Conservation (phyloP, 2,113 vertebrate genomes). For the Girardinichthys multiradiatus region DNA sequence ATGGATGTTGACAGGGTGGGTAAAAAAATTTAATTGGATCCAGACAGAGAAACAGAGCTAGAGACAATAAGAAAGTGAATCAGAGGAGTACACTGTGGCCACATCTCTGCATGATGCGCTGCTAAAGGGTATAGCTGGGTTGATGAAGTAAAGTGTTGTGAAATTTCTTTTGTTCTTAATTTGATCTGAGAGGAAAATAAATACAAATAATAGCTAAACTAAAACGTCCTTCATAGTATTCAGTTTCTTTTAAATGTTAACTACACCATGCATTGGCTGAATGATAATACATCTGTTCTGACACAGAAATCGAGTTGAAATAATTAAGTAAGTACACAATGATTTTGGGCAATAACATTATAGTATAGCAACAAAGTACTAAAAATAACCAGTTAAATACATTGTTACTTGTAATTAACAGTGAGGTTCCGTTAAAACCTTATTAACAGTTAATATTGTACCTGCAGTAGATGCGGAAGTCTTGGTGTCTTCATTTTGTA, state of each 20-base stretch:
- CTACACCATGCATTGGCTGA: neutral
- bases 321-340: neutral
- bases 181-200: neutral
- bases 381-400: too few relatives aligned
- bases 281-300: too few relatives aligned
- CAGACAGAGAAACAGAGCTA: slow-evolving; percentile 42
- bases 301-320: neutral
- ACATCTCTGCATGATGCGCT: neutral
- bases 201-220: neutral
- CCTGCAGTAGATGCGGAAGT: too few relatives aligned
- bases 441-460: too few relatives aligned
- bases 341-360: neutral
- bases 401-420: too few relatives aligned
- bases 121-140: neutral
- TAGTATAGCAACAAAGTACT: too few relatives aligned
- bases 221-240: neutral
- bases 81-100: slow-evolving; percentile 17
- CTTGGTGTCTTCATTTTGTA: too few relatives aligned
- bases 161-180: neutral
- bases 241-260: neutral
- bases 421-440: too few relatives aligned
- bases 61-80: slow-evolving; percentile 27
- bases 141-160: neutral
- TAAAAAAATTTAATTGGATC: slow-evolving; percentile 58
- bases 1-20: slow-evolving; percentile 45